Evolutionary conservation across 2,888 invertebrate species (phyloP).

Genomic region (Danaus chrysippus): DNA sequence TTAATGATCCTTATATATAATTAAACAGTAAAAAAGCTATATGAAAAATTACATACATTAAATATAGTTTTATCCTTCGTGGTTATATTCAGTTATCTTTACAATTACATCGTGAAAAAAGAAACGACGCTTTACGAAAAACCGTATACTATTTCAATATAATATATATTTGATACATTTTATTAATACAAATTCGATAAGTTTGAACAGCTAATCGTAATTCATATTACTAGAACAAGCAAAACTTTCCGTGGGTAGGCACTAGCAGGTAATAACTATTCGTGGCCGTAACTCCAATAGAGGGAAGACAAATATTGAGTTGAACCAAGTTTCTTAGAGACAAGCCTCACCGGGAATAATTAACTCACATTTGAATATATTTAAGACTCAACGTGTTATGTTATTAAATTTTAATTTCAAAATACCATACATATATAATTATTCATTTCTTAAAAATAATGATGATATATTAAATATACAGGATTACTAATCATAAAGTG

Average conservation of each 20-base stretch:
- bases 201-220: slow-evolving; percentile 39
- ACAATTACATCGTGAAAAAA: too few relatives aligned
- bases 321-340: slow-evolving; percentile 58
- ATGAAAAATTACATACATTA: too few relatives aligned
- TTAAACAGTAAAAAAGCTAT: neutral
- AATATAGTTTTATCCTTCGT: too few relatives aligned
- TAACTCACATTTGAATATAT: slow-evolving; percentile 40
- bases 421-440: neutral
- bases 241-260: slow-evolving; percentile 51
- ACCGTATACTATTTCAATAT: too few relatives aligned
- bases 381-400: neutral
- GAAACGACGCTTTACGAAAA: too few relatives aligned
- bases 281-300: slow-evolving; percentile 55
- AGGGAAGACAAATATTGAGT: slow-evolving; percentile 67
- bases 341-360: slow-evolving; percentile 60
- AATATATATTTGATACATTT: neutral
- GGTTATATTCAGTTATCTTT: too few relatives aligned
- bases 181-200: slow-evolving; percentile 32
- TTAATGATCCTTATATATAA: slow-evolving; percentile 16
- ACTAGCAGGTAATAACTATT: slow-evolving; percentile 40
- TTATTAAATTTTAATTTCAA: neutral
- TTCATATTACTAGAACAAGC: slow-evolving; percentile 61
- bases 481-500: neutral
- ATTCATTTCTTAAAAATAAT: neutral
- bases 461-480: neutral